These are phyloP conservation scores for Cactoblastis cactorum DNA, from an alignment of 2,888 invertebrate genomes.

Conservation along the genomic window DNA sequence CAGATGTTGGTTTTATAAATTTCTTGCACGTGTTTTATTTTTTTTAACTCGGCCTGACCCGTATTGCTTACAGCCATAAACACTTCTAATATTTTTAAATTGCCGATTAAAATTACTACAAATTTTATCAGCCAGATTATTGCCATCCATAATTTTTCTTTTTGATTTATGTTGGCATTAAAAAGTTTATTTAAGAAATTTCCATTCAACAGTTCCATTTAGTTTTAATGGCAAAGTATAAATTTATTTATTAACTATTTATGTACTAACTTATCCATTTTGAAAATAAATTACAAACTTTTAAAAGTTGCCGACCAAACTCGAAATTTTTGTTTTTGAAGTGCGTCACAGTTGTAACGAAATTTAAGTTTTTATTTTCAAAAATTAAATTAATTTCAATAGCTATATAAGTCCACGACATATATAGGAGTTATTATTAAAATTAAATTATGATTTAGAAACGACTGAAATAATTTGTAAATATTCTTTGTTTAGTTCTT, in stretches of 20 bases:
- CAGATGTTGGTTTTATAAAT: conserved; percentile 77
- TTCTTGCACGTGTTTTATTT: conserved; percentile 71
- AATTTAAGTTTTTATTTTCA: no score
- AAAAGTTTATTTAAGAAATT: neutral
- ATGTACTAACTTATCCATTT: no score
- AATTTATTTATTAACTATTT: neutral
- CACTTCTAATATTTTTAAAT: conserved; percentile 25
- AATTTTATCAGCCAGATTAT: neutral
- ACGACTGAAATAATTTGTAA: no score
- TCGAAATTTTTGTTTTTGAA: no score
- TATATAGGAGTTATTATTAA: no score
- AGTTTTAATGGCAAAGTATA: neutral
- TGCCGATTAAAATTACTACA: conserved; percentile 32
- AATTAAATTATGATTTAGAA: no score
- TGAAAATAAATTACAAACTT: neutral
- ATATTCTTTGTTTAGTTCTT: no score
- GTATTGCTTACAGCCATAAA: conserved; percentile 37
- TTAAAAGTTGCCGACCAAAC: no score
- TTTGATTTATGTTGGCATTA: neutral
- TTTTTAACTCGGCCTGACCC: conserved; percentile 33
- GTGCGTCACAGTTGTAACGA: no score
- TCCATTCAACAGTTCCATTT: neutral
- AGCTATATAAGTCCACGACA: no score
- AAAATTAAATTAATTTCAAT: no score
- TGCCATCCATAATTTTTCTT: neutral